Evolutionary conservation across 1,140 invertebrate genomes (phyloP), one percentile per base, ranked within the genome.

Genomic region (Saccostrea glomerata): DNA sequence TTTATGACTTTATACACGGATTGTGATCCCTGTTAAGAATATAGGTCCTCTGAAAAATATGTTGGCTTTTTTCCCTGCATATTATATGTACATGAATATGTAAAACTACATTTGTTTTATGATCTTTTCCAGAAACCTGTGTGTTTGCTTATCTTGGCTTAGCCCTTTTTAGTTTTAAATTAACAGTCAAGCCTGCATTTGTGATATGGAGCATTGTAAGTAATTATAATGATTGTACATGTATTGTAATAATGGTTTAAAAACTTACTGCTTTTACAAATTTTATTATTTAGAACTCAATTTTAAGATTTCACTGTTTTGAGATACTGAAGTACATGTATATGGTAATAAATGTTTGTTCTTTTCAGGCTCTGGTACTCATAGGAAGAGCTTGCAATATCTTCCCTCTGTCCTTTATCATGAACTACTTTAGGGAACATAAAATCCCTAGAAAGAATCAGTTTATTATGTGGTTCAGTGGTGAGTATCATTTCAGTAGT

Each of bases 391-490:
- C 99, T 15, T 97, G 98, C 77, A 99, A 99, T 93, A 99, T 99
- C 88, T 99, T 99, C 94, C 99, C 99, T 23, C 95, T 99, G 17
- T 98, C 98, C 4, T 96, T 98, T 91, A 95, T 99, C 12, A 97
- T 98, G 11, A 99, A 99, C 94, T 97, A 97, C 94, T 99, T 99
- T 95, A 96, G 98, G 54, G 98, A 99, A 94, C 98, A 99, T 95
- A 98, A 98, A 95, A 99, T 99, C 82, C 99, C 98, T 0, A 97
- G 97, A 93, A 98, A 98, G 95, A 99, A 99, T 98, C 99, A 99
- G 97, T 99, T 99, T 93, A 99, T 99, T 82, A 99, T 99, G 98
- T 99, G 98, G 98, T 99, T 99, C 93, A 99, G 98, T 95, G 97
- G 97, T 96, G 94, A 95, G 96, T 84, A 15, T 54, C 17, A 11